Percentiles rank a stretch among this genome's conserved stretches.
Conservation (phyloP, 2,888 invertebrate genomes). For the Phymatocera aterrima region DNA sequence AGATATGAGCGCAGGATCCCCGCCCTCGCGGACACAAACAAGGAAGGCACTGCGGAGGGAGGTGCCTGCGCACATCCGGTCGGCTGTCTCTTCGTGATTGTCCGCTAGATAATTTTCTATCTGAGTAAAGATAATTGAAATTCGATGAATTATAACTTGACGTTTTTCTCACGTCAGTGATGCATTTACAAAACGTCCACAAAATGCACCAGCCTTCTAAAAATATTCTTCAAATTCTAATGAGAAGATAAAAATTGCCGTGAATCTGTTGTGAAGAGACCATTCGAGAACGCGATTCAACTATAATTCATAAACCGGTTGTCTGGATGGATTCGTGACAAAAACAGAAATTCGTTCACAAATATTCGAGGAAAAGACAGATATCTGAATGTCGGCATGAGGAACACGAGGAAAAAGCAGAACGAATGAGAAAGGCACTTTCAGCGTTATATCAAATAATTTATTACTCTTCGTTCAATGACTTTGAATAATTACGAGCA, state of each 20-base stretch:
- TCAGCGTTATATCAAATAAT: neutral
- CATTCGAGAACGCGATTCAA: neutral
- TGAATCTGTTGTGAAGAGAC: neutral
- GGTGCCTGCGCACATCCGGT: slow-evolving; percentile 10
- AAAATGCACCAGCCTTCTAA: neutral
- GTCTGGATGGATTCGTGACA: neutral
- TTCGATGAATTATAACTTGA: neutral
- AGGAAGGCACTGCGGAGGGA: neutral
- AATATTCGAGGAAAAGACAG: neutral
- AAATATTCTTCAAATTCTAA: neutral
- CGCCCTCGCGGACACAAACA: slow-evolving; percentile 10
- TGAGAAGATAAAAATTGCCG: neutral
- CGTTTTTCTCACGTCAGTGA: neutral
- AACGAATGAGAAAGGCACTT: too few species aligned
- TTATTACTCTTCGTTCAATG: neutral
- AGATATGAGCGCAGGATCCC: neutral
- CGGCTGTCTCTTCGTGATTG: neutral
- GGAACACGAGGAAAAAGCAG: neutral
- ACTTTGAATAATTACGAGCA: neutral
- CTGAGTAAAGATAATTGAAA: neutral
- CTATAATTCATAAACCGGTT: neutral
- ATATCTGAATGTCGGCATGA: neutral
- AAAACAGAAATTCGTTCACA: neutral
- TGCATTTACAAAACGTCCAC: neutral
- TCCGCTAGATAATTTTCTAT: neutral